phyloP scores from a whole-genome alignment of 2,113 vertebrate species.

The Psittacula cyanocephala region DNA sequence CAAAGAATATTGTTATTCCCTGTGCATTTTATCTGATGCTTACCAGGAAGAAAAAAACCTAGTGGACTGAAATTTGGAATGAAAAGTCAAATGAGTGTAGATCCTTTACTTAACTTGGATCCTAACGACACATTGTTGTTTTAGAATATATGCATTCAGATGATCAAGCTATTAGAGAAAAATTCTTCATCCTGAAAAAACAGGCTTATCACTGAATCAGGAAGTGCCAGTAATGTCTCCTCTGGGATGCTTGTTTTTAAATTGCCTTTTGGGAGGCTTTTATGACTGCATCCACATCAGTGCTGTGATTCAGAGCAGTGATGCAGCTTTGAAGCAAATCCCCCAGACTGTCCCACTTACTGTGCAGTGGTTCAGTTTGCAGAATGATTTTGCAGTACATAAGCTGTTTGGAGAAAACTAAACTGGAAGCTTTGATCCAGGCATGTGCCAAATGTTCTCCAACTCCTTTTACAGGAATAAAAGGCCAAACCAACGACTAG shows the following conservation, averaged over 20 bases:
- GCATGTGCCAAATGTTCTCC: not conserved
- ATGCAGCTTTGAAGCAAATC: constrained; percentile 39
- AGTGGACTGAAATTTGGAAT: not conserved
- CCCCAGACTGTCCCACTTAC: constrained; percentile 18
- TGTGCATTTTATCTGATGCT: not conserved
- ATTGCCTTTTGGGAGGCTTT: constrained; percentile 64
- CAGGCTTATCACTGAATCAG: constrained; percentile 36
- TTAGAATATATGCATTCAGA: constrained; percentile 14
- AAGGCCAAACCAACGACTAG: constrained; percentile 1
- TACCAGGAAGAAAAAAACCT: not conserved
- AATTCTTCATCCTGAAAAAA: constrained; percentile 29
- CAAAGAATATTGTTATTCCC: not conserved
- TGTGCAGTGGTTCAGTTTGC: not conserved
- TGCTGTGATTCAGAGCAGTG: constrained; percentile 20
- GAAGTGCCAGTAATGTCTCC: constrained; percentile 58
- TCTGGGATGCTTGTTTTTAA: constrained; percentile 60
- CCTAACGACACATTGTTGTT: not conserved
- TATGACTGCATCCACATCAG: constrained; percentile 35
- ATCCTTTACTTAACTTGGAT: not conserved
- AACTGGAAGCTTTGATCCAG: constrained; percentile 16
- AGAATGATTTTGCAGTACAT: constrained; percentile 7
- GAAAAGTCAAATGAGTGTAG: not conserved
- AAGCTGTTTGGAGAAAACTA: not conserved
- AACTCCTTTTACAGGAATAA: not conserved
- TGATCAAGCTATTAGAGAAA: constrained; percentile 32